Evolutionary conservation across 2,888 invertebrate species (phyloP), one percentile per base, ranked within the genome.

Genomic region (Habroteleia sp.): DNA sequence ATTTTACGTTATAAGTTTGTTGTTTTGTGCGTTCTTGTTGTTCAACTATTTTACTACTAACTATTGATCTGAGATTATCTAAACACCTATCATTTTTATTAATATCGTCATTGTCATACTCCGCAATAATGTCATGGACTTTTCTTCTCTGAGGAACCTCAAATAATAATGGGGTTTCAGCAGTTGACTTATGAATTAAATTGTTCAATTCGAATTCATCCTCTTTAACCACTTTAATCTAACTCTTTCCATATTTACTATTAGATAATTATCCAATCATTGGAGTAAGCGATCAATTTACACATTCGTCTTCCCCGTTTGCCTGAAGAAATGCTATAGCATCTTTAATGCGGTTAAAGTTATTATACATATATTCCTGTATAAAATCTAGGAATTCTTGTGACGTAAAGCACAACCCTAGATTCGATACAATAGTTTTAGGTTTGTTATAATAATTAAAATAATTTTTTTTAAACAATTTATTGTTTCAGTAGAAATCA

Each of bases 181-280:
- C 56, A 0, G 84, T 86, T 4, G 79, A 56, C 52, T 81, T 78
- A 39, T 75, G 76, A n/a, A 82, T 48, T 1, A 50, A 29, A 56
- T 79, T 80, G 27, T 81, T 81, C 5, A 81, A 20, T 0, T 74
- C 74, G 23, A 69, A 74, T 25, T 82, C 80, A 0, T 77, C 58
- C 6, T 77, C 62, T 0, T 10, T 41, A 1, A 81, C 10, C 1
- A 65, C 16, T 16, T 75, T 69, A 56, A 77, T 71, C 82, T 79
- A 81, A 17, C 77, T 42, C 13, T 39, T 58, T 0, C 77, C 76
- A 2, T 20, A n/a, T 0, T 68, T 13, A 20, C 29, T 35, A 14
- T 78, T 73, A 0, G 56, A 42, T 0, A 74, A 11, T 48, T 79
- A 77, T 1, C 35, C 63, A 3, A 79, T 13, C 79, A 78, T 78